Evolutionary conservation across 2,888 invertebrate species (phyloP), one percentile per base, ranked within the genome.

Genomic region (Oxycera nigricornis): DNA sequence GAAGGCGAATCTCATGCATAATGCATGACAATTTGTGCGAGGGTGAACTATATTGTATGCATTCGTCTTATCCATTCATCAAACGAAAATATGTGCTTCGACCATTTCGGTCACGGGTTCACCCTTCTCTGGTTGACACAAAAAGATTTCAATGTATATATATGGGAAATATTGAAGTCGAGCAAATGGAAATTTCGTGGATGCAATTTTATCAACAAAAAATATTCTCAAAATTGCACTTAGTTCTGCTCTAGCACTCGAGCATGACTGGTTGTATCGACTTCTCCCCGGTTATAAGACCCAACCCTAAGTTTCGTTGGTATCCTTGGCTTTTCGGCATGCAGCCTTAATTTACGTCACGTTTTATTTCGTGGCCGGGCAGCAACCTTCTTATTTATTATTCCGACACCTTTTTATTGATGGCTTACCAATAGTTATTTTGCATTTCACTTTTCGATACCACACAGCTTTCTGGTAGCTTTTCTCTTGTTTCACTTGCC

Each of bases 1-100:
- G 61, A 75, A 75, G 73, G 52, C 61, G 61, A 70, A 52, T 22
- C 75, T 75, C 70, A 75, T 75, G 73, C 75, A 75, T 75, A 68
- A 75, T 75, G 75, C 75, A 75, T 31, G 70, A 70, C 31, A 70
- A 55, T 70, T 70, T 70, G 28, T 20, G 31, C 31, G 26, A 31
- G 70, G 70, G 70, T 70, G 31, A 70, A 55, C 24, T 17, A 41
- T 70, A 35, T 55, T 17, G 65, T 70, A 35, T 55, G 52, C 28
- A 68, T 17, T 30, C 17, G 17, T 31, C 28, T 41, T n/a, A 11
- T 50, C 46, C 24, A 26, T 41, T 9, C 30, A 22, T 2, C 59
- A 2, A 6, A 28, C 55, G 11, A 24, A 55, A 20, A 55, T 14
- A 6, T 30, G n/a, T n/a, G n/a, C n/a, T n/a, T n/a, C n/a, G n/a